Base-by-base conservation (phyloP, 2,797 vertebrate genomes). In the Schizothorax lantsangensis region DNA sequence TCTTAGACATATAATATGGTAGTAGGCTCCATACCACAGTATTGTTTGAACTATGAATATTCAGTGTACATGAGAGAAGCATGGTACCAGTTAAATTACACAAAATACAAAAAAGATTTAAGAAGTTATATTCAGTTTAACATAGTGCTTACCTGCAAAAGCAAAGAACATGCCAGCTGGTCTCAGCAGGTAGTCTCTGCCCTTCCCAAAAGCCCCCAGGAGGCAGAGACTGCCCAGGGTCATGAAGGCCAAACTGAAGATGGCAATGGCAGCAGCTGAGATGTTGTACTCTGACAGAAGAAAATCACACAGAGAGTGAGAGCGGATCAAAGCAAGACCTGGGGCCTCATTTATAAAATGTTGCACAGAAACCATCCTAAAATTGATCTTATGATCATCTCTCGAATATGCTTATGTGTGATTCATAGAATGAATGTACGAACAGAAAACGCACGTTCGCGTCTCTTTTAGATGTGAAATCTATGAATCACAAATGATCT, bases 241-340 rank as follows among this genome's bases (percentile, higher is more conserved):
- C 43, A 96, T 94, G 84, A 99, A 99, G 90, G 91, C 96, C 4
- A 99, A 90, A 14, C 97, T 97, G 95, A 99, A 98, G 94, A 99
- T 96, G 92, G 97, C 93, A 40, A 99, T 98, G 92, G 98, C 98
- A 0, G 98, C 98, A 0, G 98, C 98, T 0, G 98, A 99, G 93
- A 99, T 99, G 95, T 98, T 99, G 94, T 98, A 99, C 89, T 99
- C 98, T 99, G 89, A 5, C 95, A 96, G 5, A 97, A 98, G 30
- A 97, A 91, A 90, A 96, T 95, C 83, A 96, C 93, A 83, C 98
- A 98, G 95, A 96, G 0, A 99, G 92, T 9, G 95, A 99, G 97
- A 94, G 99, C 95, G 92, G 97, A 95, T 8, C 52, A 78, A n/a
- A 77, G 33, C 77, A 21, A 36, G 45, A 23, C 5, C n/a, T 9